A percentile compares a stretch with the other conserved stretches of the same genome.
These are phyloP conservation scores for Sarcophaga subvicina DNA, from an alignment of 2,888 invertebrate genomes.

Conservation along the genomic window DNA sequence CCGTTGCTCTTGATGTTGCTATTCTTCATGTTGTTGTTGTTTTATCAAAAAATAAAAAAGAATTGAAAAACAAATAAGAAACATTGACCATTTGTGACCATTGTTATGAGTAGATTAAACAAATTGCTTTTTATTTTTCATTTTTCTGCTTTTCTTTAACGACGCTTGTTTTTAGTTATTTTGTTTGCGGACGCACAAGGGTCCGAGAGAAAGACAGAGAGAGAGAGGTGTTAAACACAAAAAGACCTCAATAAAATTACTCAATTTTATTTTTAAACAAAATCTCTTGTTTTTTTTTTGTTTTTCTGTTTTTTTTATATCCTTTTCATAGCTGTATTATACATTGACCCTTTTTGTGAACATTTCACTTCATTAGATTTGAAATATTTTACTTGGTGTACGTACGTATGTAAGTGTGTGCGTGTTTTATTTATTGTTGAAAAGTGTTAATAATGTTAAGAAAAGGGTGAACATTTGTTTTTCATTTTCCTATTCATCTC, in stretches of 20 bases:
- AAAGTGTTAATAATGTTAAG: slow-evolving; percentile 64
- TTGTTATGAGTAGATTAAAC: slow-evolving; percentile 67
- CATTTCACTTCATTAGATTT: slow-evolving; percentile 30
- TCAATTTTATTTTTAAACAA: slow-evolving; percentile 54
- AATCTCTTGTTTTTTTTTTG: no score
- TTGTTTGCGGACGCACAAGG: no score
- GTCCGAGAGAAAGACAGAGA: not conserved
- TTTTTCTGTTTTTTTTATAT: no score
- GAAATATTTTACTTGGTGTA: slow-evolving; percentile 13
- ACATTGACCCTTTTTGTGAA: slow-evolving; percentile 44
- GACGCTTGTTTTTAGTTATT: not conserved
- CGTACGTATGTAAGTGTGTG: not conserved
- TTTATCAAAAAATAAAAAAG: not conserved
- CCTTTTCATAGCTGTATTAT: not conserved
- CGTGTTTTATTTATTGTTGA: slow-evolving; percentile 1
- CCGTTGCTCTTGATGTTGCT: no score
- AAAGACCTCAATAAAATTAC: slow-evolving; percentile 54
- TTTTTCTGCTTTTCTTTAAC: slow-evolving; percentile 37
- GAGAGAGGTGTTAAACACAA: slow-evolving; percentile 1
- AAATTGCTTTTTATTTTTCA: slow-evolving; percentile 63
- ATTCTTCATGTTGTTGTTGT: no score
- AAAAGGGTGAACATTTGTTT: slow-evolving; percentile 57
- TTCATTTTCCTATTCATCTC: slow-evolving; percentile 26
- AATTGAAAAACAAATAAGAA: slow-evolving; percentile 35
- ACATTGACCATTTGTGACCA: slow-evolving; percentile 62